These are phyloP conservation scores for Amphipoea oculea DNA, from an alignment of 2,888 invertebrate species.

Conservation along the genomic window DNA sequence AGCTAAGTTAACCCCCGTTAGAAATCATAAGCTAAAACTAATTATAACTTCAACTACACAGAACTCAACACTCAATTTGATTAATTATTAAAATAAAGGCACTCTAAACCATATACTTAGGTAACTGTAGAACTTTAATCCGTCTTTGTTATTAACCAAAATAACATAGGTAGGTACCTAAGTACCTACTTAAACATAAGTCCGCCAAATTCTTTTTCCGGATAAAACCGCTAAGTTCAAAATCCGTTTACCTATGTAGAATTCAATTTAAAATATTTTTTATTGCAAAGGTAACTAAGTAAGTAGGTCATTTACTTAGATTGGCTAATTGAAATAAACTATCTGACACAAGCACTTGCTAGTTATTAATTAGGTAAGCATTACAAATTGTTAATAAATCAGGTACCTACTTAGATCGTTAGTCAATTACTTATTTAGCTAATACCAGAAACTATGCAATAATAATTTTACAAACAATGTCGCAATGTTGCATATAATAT, in stretches of 20 bases:
- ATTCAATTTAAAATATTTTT: neutral
- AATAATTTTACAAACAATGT: constrained; percentile 12
- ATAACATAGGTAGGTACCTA: too few species aligned
- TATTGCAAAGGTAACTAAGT: neutral
- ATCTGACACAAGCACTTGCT: neutral
- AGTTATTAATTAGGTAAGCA: neutral
- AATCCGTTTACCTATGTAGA: neutral
- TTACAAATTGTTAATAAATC: neutral
- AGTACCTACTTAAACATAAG: too few species aligned
- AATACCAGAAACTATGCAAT: constrained; percentile 25
- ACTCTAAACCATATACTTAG: neutral
- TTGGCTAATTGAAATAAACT: neutral
- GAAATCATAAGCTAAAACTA: neutral
- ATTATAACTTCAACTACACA: constrained; percentile 4
- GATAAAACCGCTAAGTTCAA: neutral
- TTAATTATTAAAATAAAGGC: neutral
- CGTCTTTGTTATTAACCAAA: constrained; percentile 4
- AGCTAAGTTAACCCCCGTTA: neutral
- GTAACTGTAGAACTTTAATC: constrained; percentile 5
- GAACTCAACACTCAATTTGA: neutral
- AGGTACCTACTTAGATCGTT: constrained; percentile 15
- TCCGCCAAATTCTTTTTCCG: neutral
- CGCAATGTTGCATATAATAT: neutral
- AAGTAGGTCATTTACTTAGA: too few species aligned
- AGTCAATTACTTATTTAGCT: constrained; percentile 26